Evolutionary conservation across 2,888 invertebrate genomes (phyloP), one percentile per base, ranked within the genome.

Genomic region (Heliconius ethilla): DNA sequence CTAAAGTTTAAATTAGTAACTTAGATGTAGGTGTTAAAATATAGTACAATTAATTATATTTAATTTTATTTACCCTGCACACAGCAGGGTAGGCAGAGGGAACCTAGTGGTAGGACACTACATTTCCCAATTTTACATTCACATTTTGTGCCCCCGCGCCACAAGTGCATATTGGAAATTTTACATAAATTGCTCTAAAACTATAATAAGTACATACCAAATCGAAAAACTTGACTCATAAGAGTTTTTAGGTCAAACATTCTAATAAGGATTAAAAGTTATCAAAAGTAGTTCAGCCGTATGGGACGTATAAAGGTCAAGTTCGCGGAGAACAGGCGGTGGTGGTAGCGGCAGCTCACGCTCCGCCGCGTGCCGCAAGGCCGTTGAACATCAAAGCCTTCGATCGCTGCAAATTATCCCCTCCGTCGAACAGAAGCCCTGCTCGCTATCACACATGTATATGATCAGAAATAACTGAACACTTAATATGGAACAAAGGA

Each of bases 331-430:
- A 78, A 83, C 83, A 84, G 84, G 78, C 76, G 77, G 77, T 66
- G 75, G 65, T 69, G 67, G 76, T 29, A 70, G 77, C 70, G 73
- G 79, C 77, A 79, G 72, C 84, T 85, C 85, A 89, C 89, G 91
- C 88, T 88, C 85, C 87, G 87, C 84, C 87, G 88, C 87, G 84
- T 85, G 85, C 84, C 82, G 83, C 91, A 89, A 91, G 92, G 92
- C 89, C 92, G 88, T 84, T 90, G 90, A 88, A 92, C 92, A 92
- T 93, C 93, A 93, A 93, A 93, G 93, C 89, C 85, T 81, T 82
- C 82, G 83, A 84, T 82, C 81, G 83, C 84, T 84, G 84, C 86
- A 83, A 89, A 91, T 92, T 91, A 91, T 88, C 86, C 91, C 87
- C 91, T 90, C 85, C 87, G 87, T 78, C 89, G 91, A 89, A 84